Conservation (phyloP, 2,113 vertebrate genomes). For the Poeciliopsis prolifica region DNA sequence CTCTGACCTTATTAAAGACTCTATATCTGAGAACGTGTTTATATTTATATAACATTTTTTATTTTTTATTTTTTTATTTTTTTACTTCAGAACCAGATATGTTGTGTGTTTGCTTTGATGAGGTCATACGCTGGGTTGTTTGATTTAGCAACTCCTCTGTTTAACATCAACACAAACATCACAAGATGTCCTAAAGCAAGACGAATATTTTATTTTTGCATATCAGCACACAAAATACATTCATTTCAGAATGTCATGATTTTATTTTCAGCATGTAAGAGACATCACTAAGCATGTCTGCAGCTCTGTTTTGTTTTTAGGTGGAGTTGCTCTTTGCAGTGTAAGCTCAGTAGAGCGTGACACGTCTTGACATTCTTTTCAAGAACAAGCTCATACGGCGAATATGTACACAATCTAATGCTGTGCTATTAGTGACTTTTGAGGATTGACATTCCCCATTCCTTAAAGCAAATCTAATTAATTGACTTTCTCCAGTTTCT, state of each 20-base stretch:
- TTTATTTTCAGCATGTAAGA: no score
- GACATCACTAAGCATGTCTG: no score
- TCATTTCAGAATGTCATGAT: no score
- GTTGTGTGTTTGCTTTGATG: slow-evolving; percentile 62
- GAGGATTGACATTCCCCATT: not conserved
- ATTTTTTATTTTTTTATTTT: not conserved
- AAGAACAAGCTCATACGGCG: slow-evolving; percentile 13
- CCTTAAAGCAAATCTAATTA: not conserved
- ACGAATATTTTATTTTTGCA: not conserved
- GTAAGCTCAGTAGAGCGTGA: no score
- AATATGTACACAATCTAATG: not conserved
- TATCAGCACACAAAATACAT: not conserved
- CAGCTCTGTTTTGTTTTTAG: no score
- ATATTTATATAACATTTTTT: no score
- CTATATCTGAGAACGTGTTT: not conserved
- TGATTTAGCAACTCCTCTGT: slow-evolving; percentile 58
- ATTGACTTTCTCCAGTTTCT: not conserved
- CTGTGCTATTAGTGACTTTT: slow-evolving; percentile 13
- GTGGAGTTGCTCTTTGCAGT: no score
- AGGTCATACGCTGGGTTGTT: slow-evolving; percentile 56
- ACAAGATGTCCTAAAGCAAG: no score
- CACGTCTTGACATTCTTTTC: no score
- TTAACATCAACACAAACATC: slow-evolving; percentile 39
- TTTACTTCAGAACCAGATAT: slow-evolving; percentile 44
- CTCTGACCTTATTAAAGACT: slow-evolving; percentile 37